Base-by-base conservation (phyloP, 1,140 invertebrate species). In the Phthorimaea operculella region DNA sequence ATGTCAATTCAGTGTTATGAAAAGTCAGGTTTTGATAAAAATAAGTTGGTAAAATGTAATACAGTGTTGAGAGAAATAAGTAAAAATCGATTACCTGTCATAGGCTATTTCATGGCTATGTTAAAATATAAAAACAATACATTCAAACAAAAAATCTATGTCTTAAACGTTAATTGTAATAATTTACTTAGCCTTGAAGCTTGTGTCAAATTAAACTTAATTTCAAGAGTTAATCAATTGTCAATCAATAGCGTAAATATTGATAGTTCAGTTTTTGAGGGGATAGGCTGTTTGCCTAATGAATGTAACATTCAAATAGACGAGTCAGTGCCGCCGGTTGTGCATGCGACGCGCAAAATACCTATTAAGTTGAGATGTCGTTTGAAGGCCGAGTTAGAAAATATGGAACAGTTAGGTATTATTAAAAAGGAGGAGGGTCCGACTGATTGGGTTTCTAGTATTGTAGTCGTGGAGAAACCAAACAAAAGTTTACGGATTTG, bases 381-480 rank as follows among this genome's bases (percentile, higher is more conserved):
- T 36, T 18, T 55, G 21, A 16, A 36, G 12, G 34, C 34, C 14
- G 54, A 55, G 12, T 36, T 55, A 18, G 54, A 50, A 1, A 36
- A 47, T 16, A 21, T 55, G 14, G 44, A 49, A 36, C 11, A 86
- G 9, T n/a, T 55, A 11, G 21, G 21, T 21, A 55, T 55, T n/a
- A 55, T 55, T 11, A 33, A 4, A 4, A 33, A 33, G 8, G 54
- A 45, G 12, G 11, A 21, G 4, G 33, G 34, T 5, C 54, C 54
- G 17, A 55, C 54, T 12, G 54, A 55, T 47, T 55, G 54, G 54
- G 54, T 55, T 11, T 55, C 54, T 1, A 55, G 16, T 51, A 45
- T 52, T 42, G 55, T 57, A 1, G 6, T 52, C 5, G 49, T 52
- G 9, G 48, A 57, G n/a, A 58, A 58, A 58, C 21, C 56, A 11